A percentile compares a stretch with the other conserved stretches of the same genome.
phyloP scores from a whole-genome alignment of 2,888 invertebrate species.

The Acanthoscelides obtectus region DNA sequence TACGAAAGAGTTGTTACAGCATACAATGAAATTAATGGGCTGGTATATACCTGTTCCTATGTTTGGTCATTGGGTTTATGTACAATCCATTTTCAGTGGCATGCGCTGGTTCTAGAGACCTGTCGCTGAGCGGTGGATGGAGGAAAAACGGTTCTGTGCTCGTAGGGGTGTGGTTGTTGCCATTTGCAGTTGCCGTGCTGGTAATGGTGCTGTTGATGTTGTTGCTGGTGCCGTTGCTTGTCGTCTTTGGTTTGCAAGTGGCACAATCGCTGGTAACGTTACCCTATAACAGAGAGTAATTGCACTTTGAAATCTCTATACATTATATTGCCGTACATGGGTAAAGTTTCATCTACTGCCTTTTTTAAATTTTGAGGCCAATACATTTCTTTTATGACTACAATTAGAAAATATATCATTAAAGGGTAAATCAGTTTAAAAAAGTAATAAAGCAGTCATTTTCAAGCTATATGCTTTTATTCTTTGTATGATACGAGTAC shows the following conservation, averaged over 20 bases:
- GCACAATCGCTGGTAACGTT: constrained; percentile 43
- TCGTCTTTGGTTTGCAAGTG: constrained; percentile 37
- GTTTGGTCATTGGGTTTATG: constrained; percentile 72
- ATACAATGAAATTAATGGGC: too few relatives aligned
- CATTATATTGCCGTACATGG: not conserved
- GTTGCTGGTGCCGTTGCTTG: constrained; percentile 6
- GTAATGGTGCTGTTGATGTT: not conserved
- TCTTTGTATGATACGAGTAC: too few relatives aligned
- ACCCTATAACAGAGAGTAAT: constrained; percentile 32
- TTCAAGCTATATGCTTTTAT: too few relatives aligned
- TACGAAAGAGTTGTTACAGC: too few relatives aligned
- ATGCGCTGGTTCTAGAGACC: constrained; percentile 44
- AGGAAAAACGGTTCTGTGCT: constrained; percentile 66
- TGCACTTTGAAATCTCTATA: not conserved
- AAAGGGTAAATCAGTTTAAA: too few relatives aligned
- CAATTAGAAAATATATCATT: too few relatives aligned
- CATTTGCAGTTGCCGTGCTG: constrained; percentile 32
- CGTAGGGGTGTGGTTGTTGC: constrained; percentile 39
- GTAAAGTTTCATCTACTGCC: too few relatives aligned
- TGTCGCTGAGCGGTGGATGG: constrained; percentile 58
- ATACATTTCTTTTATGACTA: too few relatives aligned
- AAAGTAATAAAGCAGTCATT: too few relatives aligned
- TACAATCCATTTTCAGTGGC: constrained; percentile 75
- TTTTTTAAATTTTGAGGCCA: too few relatives aligned
- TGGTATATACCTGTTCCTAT: constrained; percentile 45